Evolutionary conservation across 2,888 invertebrate species (phyloP), one percentile per base, ranked within the genome.

Genomic region (Cheilosia grossa): DNA sequence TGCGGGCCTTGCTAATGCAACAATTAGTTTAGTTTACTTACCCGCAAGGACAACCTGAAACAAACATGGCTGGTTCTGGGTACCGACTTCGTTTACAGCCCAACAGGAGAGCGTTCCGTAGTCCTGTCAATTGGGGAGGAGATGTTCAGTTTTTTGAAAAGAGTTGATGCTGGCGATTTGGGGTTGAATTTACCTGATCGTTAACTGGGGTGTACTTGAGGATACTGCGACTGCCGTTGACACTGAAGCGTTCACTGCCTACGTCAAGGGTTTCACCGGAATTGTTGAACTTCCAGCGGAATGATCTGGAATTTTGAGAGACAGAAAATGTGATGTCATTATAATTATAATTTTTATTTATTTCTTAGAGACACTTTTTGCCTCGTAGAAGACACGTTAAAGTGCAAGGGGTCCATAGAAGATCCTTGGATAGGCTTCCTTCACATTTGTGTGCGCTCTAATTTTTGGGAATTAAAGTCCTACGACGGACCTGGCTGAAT

Each of bases 271-370:
- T 97, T 93, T 97, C 97, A 4, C 97, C 97, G 13, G 97, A 97
- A 93, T 97, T 97, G 94, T 98, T 98, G 93, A 98, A 97, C 93
- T 97, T 97, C 98, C 98, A 98, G 88, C 96, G 95, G 93, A 98
- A 98, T 90, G 95, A 95, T 88, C 96, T 96, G 87, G 4, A 88
- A 61, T 13, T 15, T 13, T 19, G 17, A 10, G 44, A 17, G 4
- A 42, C 15, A 42, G 42, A 6, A 27, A 6, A 27, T 27, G 5
- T 27, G 27, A 27, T 6, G 5, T 24, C 24, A 24, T 24, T 24
- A 21, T 37, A 13, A 6, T 2, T 37, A 2, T 37, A 13, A 0
- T 13, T 37, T 37, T 13, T 13, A 0, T 37, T 37, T 27, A 5
- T n/a, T n/a, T n/a, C n/a, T n/a, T n/a, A n/a, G n/a, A n/a, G n/a